A percentile compares a stretch with the other conserved stretches of the same genome.
These are phyloP conservation scores for Trinorchestia longiramus DNA, from an alignment of 1,140 invertebrate genomes.

Conservation along the genomic window DNA sequence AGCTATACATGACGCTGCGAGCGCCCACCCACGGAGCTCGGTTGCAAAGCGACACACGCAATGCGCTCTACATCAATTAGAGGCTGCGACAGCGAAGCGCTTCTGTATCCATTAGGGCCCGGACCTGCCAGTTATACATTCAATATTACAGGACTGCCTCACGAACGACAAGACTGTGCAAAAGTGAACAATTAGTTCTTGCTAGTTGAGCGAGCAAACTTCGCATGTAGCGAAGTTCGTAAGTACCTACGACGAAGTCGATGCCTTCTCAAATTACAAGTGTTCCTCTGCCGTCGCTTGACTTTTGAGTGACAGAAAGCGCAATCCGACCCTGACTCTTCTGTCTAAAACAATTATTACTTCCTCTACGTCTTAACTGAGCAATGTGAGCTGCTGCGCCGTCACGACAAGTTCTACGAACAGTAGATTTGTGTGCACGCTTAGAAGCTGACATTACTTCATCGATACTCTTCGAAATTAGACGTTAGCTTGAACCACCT, in stretches of 20 bases:
- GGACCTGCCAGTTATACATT: not conserved
- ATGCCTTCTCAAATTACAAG: not conserved
- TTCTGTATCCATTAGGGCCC: not conserved
- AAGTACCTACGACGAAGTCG: not conserved
- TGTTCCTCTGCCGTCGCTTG: not conserved
- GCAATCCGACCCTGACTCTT: not conserved
- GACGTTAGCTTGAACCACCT: not conserved
- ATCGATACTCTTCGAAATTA: not conserved
- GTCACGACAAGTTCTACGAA: not conserved
- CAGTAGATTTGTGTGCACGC: not conserved
- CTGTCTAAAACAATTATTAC: constrained; percentile 35
- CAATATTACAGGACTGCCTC: constrained; percentile 24
- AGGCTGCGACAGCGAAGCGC: constrained; percentile 18
- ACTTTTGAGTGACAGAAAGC: constrained; percentile 37
- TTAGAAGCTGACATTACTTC: not conserved
- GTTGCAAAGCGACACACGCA: not conserved
- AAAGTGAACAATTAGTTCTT: constrained; percentile 24
- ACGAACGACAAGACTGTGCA: constrained; percentile 28
- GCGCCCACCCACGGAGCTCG: not conserved
- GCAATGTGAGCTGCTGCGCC: not conserved
- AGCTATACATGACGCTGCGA: not conserved
- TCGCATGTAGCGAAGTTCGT: not conserved
- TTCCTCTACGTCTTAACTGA: constrained; percentile 27
- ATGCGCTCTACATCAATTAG: constrained; percentile 25
- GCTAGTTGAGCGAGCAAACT: constrained; percentile 20